These are phyloP conservation scores for Periparus ater DNA, from an alignment of 2,797 vertebrate species.

Conservation along the genomic window DNA sequence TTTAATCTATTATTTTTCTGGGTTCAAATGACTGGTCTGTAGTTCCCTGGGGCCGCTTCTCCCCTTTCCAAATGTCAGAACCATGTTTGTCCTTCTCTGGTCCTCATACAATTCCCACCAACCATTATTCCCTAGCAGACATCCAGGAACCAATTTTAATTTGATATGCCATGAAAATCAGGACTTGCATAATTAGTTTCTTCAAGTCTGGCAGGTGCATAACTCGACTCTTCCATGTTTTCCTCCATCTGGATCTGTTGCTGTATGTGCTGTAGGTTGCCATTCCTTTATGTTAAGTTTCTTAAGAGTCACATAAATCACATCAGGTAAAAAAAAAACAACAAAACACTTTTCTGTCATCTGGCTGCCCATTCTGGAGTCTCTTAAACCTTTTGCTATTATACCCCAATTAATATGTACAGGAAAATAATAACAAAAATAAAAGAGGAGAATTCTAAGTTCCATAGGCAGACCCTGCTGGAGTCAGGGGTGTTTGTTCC, in stretches of 20 bases:
- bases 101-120: background rate
- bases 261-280: background rate
- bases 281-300: background rate
- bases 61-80: background rate
- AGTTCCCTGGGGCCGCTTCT: background rate
- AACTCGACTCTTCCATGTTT: background rate
- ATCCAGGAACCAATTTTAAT: background rate
- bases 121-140: background rate
- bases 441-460: background rate
- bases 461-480: background rate
- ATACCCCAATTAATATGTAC: background rate
- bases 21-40: background rate
- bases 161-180: background rate
- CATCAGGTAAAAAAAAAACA: background rate
- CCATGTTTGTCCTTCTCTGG: background rate
- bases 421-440: background rate
- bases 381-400: background rate
- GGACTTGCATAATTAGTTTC: background rate
- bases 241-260: background rate
- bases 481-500: accelerated
- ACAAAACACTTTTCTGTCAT: background rate
- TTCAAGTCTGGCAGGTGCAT: background rate
- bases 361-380: background rate
- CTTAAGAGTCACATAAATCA: background rate
- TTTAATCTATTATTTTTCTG: slow-evolving; percentile 1